phyloP scores from a whole-genome alignment of 2,888 invertebrate species.

The Creontiades dilutus region DNA sequence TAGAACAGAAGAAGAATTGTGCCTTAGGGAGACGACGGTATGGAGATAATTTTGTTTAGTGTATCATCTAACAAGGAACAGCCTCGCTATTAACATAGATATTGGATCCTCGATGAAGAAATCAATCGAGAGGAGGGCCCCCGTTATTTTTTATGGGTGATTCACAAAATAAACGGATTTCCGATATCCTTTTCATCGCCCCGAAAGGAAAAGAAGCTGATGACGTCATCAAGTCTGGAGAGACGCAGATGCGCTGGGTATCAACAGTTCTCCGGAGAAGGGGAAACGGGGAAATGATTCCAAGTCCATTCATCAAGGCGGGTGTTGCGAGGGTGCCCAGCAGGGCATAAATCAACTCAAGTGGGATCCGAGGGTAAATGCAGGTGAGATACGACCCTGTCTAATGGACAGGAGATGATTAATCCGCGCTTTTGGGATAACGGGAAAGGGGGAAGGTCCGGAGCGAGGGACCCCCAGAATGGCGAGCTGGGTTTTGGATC shows the following conservation, averaged over 20 bases:
- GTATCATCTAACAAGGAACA: not conserved
- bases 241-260: constrained; percentile 37
- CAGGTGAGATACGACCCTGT: constrained; percentile 9
- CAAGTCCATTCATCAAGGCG: constrained; percentile 43
- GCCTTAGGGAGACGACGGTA: too few relatives aligned
- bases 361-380: constrained; percentile 1
- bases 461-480: too few relatives aligned
- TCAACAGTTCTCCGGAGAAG: constrained; percentile 2
- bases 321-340: not conserved
- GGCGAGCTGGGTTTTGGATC: not conserved
- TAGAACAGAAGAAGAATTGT: too few relatives aligned
- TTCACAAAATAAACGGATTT: constrained; percentile 32
- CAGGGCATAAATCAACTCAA: constrained; percentile 12
- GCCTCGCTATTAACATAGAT: not conserved
- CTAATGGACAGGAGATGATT: constrained; percentile 28
- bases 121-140: not conserved
- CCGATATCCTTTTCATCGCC: not conserved
- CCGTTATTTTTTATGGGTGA: constrained; percentile 20
- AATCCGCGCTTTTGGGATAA: not conserved
- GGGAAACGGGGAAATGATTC: not conserved
- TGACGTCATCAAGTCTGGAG: constrained; percentile 19
- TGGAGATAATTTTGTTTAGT: not conserved
- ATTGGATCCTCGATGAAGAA: not conserved
- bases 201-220: not conserved
- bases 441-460: too few relatives aligned